Percentiles rank a stretch among this genome's conserved stretches.
phyloP scores from a whole-genome alignment of 2,113 vertebrate species.

The Urocitellus parryii region DNA sequence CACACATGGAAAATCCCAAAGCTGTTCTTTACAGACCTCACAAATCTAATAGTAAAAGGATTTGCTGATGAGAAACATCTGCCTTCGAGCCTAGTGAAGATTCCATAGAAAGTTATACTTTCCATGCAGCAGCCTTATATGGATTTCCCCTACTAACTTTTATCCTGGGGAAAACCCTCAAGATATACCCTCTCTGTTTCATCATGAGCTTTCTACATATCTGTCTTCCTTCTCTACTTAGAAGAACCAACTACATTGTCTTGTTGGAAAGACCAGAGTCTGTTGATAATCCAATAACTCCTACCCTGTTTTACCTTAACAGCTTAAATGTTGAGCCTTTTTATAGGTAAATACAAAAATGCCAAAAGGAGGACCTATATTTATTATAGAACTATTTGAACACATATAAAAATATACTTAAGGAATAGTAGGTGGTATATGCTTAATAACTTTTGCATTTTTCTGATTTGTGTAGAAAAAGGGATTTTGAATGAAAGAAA shows the following conservation, averaged over 20 bases:
- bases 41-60: slow-evolving; percentile 62
- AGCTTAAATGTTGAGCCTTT: neutral
- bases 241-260: neutral
- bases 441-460: neutral
- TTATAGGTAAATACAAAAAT: neutral
- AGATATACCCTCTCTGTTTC: neutral
- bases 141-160: neutral
- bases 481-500: neutral
- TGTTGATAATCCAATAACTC: neutral
- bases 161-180: neutral
- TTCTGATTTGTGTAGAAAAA: neutral
- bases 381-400: neutral
- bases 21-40: slow-evolving; percentile 46
- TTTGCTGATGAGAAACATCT: slow-evolving; percentile 73
- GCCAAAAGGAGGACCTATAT: neutral
- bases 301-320: neutral
- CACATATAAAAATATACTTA: neutral
- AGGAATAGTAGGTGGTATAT: neutral
- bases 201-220: neutral
- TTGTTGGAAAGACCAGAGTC: neutral
- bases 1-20: slow-evolving; percentile 51
- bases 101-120: neutral
- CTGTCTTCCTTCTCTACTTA: neutral
- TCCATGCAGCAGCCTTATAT: neutral
- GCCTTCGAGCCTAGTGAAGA: slow-evolving; percentile 19